phyloP scores from a whole-genome alignment of 2,888 invertebrate species.

The Brassicogethes aeneus region DNA sequence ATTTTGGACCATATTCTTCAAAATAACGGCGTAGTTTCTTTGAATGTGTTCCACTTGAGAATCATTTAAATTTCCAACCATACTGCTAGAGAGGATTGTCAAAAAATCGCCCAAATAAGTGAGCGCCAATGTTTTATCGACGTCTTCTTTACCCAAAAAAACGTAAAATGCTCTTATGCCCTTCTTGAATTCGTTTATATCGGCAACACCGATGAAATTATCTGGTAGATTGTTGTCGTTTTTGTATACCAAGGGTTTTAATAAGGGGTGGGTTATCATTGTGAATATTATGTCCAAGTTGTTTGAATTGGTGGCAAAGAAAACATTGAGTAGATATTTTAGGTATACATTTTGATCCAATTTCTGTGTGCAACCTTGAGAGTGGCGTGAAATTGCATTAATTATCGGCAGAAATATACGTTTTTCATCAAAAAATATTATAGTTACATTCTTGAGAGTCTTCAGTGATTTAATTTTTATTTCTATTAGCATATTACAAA shows the following conservation, averaged over 20 bases:
- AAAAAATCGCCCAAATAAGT: slow-evolving; percentile 19
- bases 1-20: slow-evolving; percentile 11
- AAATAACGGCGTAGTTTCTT: slow-evolving; percentile 21
- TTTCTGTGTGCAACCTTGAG: slow-evolving; percentile 5
- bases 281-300: slow-evolving; percentile 28
- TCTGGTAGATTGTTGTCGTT: slow-evolving; percentile 19
- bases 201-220: slow-evolving; percentile 19
- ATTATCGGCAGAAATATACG: neutral
- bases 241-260: slow-evolving; percentile 16
- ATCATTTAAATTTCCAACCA: slow-evolving; percentile 18
- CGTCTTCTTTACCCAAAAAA: slow-evolving; percentile 15
- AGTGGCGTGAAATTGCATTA: slow-evolving; percentile 10
- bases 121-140: slow-evolving; percentile 16
- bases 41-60: slow-evolving; percentile 22
- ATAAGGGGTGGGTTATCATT: slow-evolving; percentile 22
- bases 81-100: slow-evolving; percentile 21
- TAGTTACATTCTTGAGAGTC: slow-evolving; percentile 8
- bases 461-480: slow-evolving; percentile 15
- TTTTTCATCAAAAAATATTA: slow-evolving; percentile 20
- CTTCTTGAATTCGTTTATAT: slow-evolving; percentile 17
- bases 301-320: slow-evolving; percentile 19
- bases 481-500: slow-evolving; percentile 10
- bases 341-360: slow-evolving; percentile 7
- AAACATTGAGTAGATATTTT: slow-evolving; percentile 20
- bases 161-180: slow-evolving; percentile 19